Evolutionary conservation across 2,113 vertebrate species (phyloP).

Genomic region (Nibea coibor): DNA sequence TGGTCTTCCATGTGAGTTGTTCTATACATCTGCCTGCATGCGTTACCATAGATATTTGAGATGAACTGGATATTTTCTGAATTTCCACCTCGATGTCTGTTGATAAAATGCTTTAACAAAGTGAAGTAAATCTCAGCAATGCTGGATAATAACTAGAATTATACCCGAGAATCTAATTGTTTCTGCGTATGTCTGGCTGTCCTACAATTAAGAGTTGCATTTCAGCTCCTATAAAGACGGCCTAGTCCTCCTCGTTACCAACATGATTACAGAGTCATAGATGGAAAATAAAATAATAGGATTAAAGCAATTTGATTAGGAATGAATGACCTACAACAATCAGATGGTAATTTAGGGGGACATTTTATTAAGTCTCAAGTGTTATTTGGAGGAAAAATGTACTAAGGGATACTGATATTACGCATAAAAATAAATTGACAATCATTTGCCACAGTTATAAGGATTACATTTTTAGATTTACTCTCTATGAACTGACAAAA

Average conservation of each 20-base stretch:
- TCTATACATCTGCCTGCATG: neutral
- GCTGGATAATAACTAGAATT: neutral
- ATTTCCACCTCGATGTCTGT: neutral
- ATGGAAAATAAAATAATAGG: conserved; percentile 18
- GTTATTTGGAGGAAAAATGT: neutral
- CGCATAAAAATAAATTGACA: neutral
- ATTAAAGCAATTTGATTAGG: conserved; percentile 38
- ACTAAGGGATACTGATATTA: neutral
- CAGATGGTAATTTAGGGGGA: conserved; percentile 2
- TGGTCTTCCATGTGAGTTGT: neutral
- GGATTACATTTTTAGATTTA: conserved; percentile 4
- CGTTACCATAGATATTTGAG: neutral
- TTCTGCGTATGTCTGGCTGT: neutral
- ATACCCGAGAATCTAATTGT: neutral
- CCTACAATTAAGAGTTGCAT: conserved; percentile 24
- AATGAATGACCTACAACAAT: conserved; percentile 39
- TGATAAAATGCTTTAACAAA: neutral
- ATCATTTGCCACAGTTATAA: neutral
- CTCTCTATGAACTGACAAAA: neutral
- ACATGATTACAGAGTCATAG: conserved; percentile 6
- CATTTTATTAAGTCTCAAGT: neutral
- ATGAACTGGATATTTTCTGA: neutral
- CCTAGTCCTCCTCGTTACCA: conserved; percentile 13
- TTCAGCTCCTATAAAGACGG: conserved; percentile 1
- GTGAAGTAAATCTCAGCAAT: neutral